These are phyloP conservation scores for Numida meleagris DNA, from an alignment of 2,113 vertebrate species.

Conservation along the genomic window DNA sequence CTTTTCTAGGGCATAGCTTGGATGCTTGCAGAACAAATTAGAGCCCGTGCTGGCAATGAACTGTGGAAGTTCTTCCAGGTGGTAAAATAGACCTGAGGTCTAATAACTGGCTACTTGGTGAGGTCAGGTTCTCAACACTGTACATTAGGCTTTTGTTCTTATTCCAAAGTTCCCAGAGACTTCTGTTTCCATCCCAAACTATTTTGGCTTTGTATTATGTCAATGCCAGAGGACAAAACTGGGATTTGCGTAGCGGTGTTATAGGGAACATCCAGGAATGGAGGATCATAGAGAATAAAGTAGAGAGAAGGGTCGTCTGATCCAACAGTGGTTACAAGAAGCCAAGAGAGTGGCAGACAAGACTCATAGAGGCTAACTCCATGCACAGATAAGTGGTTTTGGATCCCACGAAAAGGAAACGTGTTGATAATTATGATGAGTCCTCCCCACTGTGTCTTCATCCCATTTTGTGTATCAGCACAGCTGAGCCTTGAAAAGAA, in stretches of 20 bases:
- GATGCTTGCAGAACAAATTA: constrained; percentile 1
- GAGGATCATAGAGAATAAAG: background rate
- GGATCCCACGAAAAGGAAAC: background rate
- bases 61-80: background rate
- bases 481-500: background rate
- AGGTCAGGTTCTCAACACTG: background rate
- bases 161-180: background rate
- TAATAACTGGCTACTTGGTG: background rate
- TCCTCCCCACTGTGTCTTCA: background rate
- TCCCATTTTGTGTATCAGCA: background rate
- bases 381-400: background rate
- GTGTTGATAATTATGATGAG: background rate
- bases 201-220: background rate
- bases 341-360: background rate
- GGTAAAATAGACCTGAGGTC: background rate
- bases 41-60: background rate
- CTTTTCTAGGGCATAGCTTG: constrained; percentile 13
- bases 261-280: background rate
- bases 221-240: background rate
- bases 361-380: background rate
- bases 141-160: background rate
- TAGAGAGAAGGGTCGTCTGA: background rate
- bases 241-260: background rate
- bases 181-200: background rate
- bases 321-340: background rate